Base-by-base conservation (phyloP, 2,797 vertebrate genomes). In the Poecilia gillii region DNA sequence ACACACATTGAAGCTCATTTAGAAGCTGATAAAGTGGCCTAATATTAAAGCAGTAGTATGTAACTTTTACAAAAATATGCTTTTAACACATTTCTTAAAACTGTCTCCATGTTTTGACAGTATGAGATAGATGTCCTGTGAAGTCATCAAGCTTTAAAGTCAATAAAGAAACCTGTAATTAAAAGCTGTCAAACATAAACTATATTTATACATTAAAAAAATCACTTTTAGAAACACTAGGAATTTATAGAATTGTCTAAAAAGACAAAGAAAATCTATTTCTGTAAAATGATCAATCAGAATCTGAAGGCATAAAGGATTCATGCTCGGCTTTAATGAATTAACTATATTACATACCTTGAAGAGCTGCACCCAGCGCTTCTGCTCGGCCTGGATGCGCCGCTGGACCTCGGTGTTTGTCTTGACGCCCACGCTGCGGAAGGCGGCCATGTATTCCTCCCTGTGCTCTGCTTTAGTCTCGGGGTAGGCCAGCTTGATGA, bases 351-450 rank as follows among this genome's bases (percentile, higher is more conserved):
- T 28, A 49, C 76, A 84, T 90, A 99, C 99, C 97, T 99, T 99
- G 89, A 99, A 99, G 36, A 99, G 94, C 86, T 99, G 99, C 49
- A 99, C 96, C 98, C 98, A 99, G 77, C 97, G 96, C 82, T 99
- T 99, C 90, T 99, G 98, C 80, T 99, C 97, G 0, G 96, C 95
- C 85, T 98, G 98, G 82, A 99, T 97, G 23, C 97, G 96, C 0
- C 96, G 97, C 76, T 99, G 98, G 88, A 99, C 96, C 78, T 97
- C 97, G 0, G 95, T 91, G 89, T 96, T 99, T 1, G 98, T 97
- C 68, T 97, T 97, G 20, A 97, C 97, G 0, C 98, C 98, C 0
- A 99, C 95, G 49, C 98, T 99, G 81, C 96, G 96, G 84, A 99
- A 98, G 0, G 99, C 98, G 0, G 95, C 96, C 82, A 97, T 94